Percentiles rank a stretch among this genome's conserved stretches.
These are phyloP conservation scores for Ferdinandea cuprea DNA, from an alignment of 2,888 invertebrate species.

Conservation along the genomic window DNA sequence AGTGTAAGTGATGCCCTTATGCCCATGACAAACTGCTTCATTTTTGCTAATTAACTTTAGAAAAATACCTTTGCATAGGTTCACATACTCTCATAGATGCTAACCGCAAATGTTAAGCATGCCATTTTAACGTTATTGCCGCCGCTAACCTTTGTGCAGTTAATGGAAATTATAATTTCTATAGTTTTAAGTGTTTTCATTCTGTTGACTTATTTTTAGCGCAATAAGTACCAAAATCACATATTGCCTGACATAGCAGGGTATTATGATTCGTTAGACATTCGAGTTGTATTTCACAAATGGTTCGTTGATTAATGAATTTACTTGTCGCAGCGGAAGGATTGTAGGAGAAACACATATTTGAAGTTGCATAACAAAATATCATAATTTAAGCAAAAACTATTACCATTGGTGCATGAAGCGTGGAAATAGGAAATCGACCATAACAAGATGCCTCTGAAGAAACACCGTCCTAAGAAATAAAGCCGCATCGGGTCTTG, in stretches of 20 bases:
- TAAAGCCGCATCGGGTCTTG: no score
- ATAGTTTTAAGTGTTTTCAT: neutral
- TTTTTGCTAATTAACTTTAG: conserved; percentile 37
- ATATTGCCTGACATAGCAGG: neutral
- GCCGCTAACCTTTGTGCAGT: neutral
- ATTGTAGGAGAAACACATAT: neutral
- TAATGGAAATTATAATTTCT: conserved; percentile 28
- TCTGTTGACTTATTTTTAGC: neutral
- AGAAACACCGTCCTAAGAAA: no score
- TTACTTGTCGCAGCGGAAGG: neutral
- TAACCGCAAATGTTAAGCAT: conserved; percentile 20
- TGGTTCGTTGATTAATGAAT: neutral
- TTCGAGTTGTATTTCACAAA: neutral
- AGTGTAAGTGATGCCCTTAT: neutral
- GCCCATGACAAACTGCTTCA: conserved; percentile 30
- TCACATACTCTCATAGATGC: neutral
- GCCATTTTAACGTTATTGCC: conserved; percentile 38
- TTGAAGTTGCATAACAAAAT: no score
- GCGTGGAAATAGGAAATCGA: no score
- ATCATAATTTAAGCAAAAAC: no score
- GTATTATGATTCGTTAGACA: neutral
- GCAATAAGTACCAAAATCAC: neutral
- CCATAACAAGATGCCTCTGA: no score
- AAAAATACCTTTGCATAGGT: conserved; percentile 17
- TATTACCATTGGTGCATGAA: no score